Evolutionary conservation across 2,113 vertebrate genomes (phyloP).

Genomic region (Heteronetta atricapilla): DNA sequence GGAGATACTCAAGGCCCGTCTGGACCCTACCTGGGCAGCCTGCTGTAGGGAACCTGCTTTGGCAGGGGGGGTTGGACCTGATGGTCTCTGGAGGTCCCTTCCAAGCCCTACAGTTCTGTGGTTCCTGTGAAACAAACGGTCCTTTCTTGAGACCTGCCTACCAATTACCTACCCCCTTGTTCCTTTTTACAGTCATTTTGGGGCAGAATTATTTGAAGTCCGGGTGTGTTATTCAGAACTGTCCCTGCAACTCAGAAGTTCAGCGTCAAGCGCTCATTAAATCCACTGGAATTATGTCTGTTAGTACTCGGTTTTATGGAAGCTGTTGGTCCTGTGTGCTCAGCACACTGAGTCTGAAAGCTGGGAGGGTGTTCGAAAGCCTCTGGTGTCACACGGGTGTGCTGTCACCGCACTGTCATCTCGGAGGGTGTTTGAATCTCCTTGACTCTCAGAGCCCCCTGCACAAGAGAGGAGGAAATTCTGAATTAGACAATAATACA

Average conservation of each 20-base stretch:
- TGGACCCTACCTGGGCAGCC: too few species aligned
- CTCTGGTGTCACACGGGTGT: neutral
- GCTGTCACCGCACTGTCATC: neutral
- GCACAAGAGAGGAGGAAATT: neutral
- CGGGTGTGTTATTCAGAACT: neutral
- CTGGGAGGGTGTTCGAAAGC: accelerated
- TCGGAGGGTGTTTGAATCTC: neutral
- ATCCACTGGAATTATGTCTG: neutral
- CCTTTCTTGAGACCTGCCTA: neutral
- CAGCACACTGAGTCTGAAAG: neutral
- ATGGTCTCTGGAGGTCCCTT: too few species aligned
- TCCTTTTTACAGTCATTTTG: neutral
- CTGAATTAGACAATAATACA: neutral
- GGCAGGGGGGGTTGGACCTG: too few species aligned
- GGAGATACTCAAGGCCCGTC: too few species aligned
- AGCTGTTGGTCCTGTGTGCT: neutral
- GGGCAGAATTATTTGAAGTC: neutral
- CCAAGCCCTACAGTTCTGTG: too few species aligned
- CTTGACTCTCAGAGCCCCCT: neutral
- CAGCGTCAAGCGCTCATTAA: neutral
- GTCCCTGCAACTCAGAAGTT: neutral
- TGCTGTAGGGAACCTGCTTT: too few species aligned
- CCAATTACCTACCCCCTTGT: accelerated
- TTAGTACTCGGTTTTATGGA: neutral
- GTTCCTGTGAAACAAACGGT: neutral